Evolutionary conservation across 2,797 vertebrate species (phyloP).

Genomic region (Salarias fasciatus): DNA sequence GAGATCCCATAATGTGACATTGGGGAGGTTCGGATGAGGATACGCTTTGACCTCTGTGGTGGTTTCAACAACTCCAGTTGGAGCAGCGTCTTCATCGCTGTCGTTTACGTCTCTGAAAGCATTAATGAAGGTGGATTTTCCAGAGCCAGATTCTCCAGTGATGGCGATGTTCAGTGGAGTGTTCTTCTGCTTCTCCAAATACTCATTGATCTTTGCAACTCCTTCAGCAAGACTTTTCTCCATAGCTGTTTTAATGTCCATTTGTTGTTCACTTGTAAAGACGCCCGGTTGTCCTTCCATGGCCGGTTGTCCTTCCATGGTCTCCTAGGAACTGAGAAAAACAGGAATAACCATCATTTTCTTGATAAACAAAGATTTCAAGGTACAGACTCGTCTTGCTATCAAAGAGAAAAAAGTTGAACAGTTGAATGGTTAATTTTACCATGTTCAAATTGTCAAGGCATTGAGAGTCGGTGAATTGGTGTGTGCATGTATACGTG

Average conservation of each 20-base stretch:
- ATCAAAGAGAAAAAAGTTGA: too few relatives aligned
- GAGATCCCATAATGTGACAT: slow-evolving; percentile 83
- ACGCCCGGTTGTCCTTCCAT: too few relatives aligned
- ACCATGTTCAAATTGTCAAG: too few relatives aligned
- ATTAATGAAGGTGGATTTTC: slow-evolving; percentile 70
- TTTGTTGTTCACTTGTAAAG: neutral
- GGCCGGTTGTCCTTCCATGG: too few relatives aligned
- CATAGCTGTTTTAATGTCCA: slow-evolving; percentile 32
- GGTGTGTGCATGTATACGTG: too few relatives aligned
- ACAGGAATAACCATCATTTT: too few relatives aligned
- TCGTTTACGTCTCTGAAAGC: slow-evolving; percentile 43
- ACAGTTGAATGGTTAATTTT: too few relatives aligned
- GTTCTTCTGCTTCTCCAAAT: slow-evolving; percentile 9
- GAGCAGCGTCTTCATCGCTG: slow-evolving; percentile 41
- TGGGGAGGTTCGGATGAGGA: slow-evolving; percentile 70
- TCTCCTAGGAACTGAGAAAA: too few relatives aligned
- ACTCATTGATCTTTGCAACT: slow-evolving; percentile 23
- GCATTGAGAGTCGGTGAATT: too few relatives aligned
- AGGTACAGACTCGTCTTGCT: too few relatives aligned
- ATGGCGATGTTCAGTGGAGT: slow-evolving; percentile 58
- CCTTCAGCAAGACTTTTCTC: slow-evolving; percentile 8
- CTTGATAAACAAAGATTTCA: too few relatives aligned
- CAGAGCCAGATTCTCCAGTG: slow-evolving; percentile 65
- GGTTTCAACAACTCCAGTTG: slow-evolving; percentile 50
- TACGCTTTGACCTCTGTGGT: slow-evolving; percentile 50